These are phyloP conservation scores for Glareola pratincola DNA, from an alignment of 2,113 vertebrate genomes.

Conservation along the genomic window DNA sequence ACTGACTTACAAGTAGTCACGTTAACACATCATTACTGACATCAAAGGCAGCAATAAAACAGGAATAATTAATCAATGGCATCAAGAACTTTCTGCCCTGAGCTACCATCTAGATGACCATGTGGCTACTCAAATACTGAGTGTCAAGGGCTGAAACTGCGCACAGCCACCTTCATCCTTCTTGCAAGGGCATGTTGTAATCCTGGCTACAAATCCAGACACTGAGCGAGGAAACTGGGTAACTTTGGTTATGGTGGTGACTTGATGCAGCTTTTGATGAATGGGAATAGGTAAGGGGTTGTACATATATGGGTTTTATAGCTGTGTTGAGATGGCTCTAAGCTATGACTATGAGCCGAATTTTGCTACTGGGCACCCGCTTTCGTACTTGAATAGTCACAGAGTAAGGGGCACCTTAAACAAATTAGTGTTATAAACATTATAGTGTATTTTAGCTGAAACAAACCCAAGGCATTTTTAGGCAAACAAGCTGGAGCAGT, in stretches of 20 bases:
- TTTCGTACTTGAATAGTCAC: neutral
- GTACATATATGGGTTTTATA: neutral
- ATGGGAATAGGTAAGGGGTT: neutral
- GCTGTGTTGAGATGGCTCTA: neutral
- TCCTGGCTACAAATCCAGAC: neutral
- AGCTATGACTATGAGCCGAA: neutral
- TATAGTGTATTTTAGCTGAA: constrained; percentile 6
- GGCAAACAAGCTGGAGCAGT: constrained; percentile 44
- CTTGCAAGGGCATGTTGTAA: neutral
- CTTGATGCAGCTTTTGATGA: neutral
- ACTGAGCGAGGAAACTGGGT: fast-evolving
- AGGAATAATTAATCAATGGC: neutral
- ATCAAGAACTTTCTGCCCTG: neutral
- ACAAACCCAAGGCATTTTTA: constrained; percentile 31
- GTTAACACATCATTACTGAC: neutral
- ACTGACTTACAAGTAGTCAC: neutral
- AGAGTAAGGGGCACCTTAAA: neutral
- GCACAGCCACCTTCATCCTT: neutral
- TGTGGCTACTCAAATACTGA: neutral
- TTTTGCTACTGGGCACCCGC: neutral
- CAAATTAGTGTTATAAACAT: neutral
- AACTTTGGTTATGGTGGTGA: neutral
- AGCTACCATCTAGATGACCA: fast-evolving
- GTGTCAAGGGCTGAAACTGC: neutral
- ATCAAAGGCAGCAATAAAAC: neutral